phyloP scores from a whole-genome alignment of 2,888 invertebrate genomes.

The Drosophila lutescens region DNA sequence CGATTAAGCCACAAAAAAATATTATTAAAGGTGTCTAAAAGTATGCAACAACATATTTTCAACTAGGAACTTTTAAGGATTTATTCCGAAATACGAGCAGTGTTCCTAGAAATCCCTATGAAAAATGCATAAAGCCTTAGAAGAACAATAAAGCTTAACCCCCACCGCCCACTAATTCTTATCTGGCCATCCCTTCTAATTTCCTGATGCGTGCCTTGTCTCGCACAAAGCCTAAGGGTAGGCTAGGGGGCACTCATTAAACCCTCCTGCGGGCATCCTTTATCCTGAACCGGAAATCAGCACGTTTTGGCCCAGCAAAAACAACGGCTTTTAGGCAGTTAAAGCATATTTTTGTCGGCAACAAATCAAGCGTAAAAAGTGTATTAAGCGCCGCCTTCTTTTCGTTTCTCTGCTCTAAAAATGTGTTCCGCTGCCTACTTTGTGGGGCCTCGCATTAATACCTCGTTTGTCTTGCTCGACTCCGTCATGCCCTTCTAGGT shows the following conservation, averaged over 20 bases:
- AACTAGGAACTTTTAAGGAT: too few species aligned
- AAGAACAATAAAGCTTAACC: constrained; percentile 13
- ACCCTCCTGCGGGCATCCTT: constrained; percentile 33
- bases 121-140: background rate
- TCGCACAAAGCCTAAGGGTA: constrained; percentile 8
- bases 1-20: too few species aligned
- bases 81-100: too few species aligned
- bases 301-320: constrained; percentile 29
- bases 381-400: constrained; percentile 19
- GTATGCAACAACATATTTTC: too few species aligned
- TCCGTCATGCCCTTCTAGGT: constrained; percentile 19
- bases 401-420: constrained; percentile 19
- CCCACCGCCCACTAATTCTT: constrained; percentile 24
- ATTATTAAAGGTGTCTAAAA: too few species aligned
- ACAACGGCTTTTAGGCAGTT: constrained; percentile 15
- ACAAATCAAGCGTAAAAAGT: constrained; percentile 42
- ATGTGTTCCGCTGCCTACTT: constrained; percentile 45
- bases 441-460: constrained; percentile 35
- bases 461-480: constrained; percentile 43
- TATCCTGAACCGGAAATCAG: constrained; percentile 42
- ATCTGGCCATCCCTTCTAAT: constrained; percentile 14
- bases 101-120: background rate
- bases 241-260: constrained; percentile 27
- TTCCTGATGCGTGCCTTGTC: constrained; percentile 25
- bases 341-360: constrained; percentile 38